Conservation (phyloP, 2,113 vertebrate genomes). For the Ursus arctos region DNA sequence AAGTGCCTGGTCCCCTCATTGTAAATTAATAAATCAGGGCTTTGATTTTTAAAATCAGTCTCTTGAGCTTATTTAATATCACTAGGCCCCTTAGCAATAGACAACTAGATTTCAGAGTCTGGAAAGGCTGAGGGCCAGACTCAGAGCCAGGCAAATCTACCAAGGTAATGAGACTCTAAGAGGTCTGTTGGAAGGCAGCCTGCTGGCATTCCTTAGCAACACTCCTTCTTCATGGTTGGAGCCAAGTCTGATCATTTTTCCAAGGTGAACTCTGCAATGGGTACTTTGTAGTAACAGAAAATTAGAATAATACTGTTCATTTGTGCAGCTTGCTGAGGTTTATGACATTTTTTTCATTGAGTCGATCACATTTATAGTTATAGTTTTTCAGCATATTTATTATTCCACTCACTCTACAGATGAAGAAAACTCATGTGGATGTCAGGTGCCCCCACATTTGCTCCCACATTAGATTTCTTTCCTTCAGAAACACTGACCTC, state of each 20-base stretch:
- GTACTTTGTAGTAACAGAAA: conserved; percentile 41
- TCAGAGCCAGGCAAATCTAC: background rate
- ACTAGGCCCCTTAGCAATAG: conserved; percentile 4
- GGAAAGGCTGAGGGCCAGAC: background rate
- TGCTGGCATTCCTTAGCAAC: background rate
- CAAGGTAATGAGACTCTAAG: background rate
- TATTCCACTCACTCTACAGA: conserved; percentile 24
- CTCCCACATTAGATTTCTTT: background rate
- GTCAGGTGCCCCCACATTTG: background rate
- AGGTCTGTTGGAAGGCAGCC: conserved; percentile 49
- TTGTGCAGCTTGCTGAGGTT: background rate
- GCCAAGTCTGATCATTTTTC: conserved; percentile 58
- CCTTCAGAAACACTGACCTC: background rate
- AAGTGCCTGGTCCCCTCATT: background rate
- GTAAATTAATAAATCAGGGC: conserved; percentile 50
- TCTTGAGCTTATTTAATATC: conserved; percentile 47
- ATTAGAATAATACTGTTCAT: conserved; percentile 17
- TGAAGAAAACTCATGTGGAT: background rate
- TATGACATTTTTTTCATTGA: background rate
- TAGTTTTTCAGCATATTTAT: background rate
- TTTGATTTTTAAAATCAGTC: conserved; percentile 49
- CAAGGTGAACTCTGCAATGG: conserved; percentile 30
- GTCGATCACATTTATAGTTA: background rate
- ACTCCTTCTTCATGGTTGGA: background rate
- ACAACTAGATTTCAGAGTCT: background rate